Evolutionary conservation across 2,888 invertebrate genomes (phyloP).

Genomic region (Lasioglossum malachurum): DNA sequence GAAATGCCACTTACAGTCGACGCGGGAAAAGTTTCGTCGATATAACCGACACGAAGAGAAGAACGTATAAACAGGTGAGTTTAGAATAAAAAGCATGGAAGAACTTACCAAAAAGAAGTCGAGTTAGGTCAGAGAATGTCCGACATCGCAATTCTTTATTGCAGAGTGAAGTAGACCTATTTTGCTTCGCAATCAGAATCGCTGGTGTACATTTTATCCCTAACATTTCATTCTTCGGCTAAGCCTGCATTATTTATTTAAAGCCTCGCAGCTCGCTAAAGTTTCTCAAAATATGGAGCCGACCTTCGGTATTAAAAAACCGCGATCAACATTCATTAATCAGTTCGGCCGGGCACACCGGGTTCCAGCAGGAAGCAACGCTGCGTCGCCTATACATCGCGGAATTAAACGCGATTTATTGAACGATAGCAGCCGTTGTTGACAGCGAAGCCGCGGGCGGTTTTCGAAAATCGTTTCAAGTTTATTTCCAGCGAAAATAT

Average conservation of each 20-base stretch:
- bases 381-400: not conserved
- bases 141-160: too few species aligned
- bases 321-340: not conserved
- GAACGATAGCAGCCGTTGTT: not conserved
- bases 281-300: not conserved
- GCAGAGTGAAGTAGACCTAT: not conserved
- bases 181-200: not conserved
- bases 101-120: too few species aligned
- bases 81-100: not conserved
- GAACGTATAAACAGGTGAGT: not conserved
- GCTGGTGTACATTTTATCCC: not conserved
- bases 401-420: slow-evolving; percentile 9
- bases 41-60: not conserved
- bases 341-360: not conserved
- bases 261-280: not conserved
- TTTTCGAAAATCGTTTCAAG: slow-evolving; percentile 20
- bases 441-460: not conserved
- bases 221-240: not conserved
- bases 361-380: not conserved
- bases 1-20: not conserved
- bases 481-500: not conserved
- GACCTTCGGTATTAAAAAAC: not conserved
- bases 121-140: too few species aligned
- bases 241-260: not conserved
- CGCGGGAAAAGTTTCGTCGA: not conserved